phyloP scores from a whole-genome alignment of 35 echinoderm and acorn worm genomes.

The Lytechinus variegatus region DNA sequence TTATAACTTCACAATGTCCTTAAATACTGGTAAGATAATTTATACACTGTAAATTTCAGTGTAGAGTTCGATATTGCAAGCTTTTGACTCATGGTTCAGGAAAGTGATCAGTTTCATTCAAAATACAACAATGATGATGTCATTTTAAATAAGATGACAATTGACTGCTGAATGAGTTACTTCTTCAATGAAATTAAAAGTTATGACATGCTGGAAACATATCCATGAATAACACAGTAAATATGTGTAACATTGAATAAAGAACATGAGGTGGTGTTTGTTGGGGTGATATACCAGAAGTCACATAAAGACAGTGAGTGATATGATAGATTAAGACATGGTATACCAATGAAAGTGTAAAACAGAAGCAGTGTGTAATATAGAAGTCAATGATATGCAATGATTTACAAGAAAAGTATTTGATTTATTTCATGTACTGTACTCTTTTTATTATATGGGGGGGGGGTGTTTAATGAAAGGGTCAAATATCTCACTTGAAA shows the following conservation, averaged over 20 bases:
- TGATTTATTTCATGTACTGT: too few species aligned
- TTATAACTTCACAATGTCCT: too few species aligned
- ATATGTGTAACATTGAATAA: not conserved
- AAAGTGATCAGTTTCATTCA: not conserved
- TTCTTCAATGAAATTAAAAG: not conserved
- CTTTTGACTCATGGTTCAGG: not conserved
- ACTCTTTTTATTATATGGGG: too few species aligned
- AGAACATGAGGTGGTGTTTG: not conserved
- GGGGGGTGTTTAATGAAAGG: too few species aligned
- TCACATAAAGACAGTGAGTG: not conserved
- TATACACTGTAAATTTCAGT: too few species aligned
- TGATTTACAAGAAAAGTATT: not conserved
- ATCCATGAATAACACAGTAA: not conserved
- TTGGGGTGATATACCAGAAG: not conserved
- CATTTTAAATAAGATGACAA: not conserved
- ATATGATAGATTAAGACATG: not conserved
- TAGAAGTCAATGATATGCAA: not conserved
- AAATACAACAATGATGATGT: not conserved
- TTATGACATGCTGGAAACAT: not conserved
- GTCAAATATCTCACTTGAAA: too few species aligned
- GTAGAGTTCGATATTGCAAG: not conserved
- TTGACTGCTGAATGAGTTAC: not conserved
- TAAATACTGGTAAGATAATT: too few species aligned
- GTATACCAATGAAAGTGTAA: not conserved
- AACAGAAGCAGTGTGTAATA: not conserved